Conservation (phyloP, 2,888 invertebrate genomes). For the Pseudococcus viburni region DNA sequence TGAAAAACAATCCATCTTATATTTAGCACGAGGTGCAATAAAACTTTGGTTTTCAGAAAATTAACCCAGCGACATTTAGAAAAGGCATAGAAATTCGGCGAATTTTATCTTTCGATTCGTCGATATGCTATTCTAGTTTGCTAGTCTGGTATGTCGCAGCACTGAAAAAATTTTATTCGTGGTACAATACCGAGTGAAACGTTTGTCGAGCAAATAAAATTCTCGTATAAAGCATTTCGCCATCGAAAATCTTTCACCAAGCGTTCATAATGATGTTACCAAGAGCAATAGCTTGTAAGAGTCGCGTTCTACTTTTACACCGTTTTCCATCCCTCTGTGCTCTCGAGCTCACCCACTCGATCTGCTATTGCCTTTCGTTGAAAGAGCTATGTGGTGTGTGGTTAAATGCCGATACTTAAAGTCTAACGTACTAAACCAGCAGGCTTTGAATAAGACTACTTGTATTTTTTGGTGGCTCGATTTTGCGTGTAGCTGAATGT, state of each 20-base stretch:
- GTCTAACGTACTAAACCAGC: slow-evolving; percentile 8
- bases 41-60: not conserved
- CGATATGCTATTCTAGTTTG: not conserved
- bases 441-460: not conserved
- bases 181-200: slow-evolving; percentile 1
- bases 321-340: not conserved
- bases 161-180: not conserved
- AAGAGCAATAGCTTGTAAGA: slow-evolving; percentile 26
- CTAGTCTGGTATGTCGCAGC: not conserved
- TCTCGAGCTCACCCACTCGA: not conserved
- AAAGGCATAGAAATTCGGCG: not conserved
- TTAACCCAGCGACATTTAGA: not conserved
- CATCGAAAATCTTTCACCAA: slow-evolving; percentile 35
- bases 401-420: slow-evolving; percentile 14
- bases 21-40: too few species aligned
- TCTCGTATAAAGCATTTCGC: slow-evolving; percentile 2
- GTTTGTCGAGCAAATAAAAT: slow-evolving; percentile 39
- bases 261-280: slow-evolving; percentile 38
- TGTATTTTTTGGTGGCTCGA: slow-evolving; percentile 3
- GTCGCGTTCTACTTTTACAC: slow-evolving; percentile 38
- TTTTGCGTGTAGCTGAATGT: not conserved
- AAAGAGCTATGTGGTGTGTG: slow-evolving; percentile 4
- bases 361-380: not conserved
- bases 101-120: not conserved
- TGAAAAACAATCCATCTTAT: too few species aligned